A percentile compares a stretch with the other conserved stretches of the same genome.
Conservation (phyloP, 2,888 invertebrate genomes). For the Norana najaformis region DNA sequence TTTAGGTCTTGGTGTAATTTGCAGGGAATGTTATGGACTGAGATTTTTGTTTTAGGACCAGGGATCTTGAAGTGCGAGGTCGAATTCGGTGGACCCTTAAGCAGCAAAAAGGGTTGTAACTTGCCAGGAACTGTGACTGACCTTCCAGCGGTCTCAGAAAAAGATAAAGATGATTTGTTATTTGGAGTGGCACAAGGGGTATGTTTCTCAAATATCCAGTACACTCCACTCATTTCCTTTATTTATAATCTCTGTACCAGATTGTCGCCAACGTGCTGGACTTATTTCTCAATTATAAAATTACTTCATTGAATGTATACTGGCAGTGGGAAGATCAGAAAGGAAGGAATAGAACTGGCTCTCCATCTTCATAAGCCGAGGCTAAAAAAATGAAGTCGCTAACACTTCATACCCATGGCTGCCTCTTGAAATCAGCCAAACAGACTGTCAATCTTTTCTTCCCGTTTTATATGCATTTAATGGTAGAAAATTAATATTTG, state of each 20-base stretch:
- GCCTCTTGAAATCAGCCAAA: no score
- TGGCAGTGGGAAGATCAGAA: no score
- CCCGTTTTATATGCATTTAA: neutral
- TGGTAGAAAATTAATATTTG: neutral
- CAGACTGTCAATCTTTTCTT: no score
- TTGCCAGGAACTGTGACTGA: conserved; percentile 90
- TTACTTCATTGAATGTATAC: no score
- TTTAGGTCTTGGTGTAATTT: no score
- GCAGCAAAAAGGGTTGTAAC: conserved; percentile 85
- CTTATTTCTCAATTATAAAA: conserved; percentile 14
- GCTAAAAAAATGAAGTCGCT: no score
- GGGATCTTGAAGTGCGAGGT: conserved; percentile 77
- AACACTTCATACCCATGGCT: no score
- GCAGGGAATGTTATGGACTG: neutral
- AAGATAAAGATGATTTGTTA: conserved; percentile 82
- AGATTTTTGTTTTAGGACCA: conserved; percentile 44
- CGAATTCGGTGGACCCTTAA: conserved; percentile 91
- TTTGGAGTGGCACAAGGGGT: conserved; percentile 82
- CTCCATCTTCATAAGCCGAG: no score
- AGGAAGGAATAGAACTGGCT: no score
- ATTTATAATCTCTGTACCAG: conserved; percentile 34
- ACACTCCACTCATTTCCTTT: conserved; percentile 31
- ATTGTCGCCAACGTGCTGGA: conserved; percentile 19
- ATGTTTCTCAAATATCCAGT: neutral
- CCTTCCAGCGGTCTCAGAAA: conserved; percentile 90